A percentile compares a stretch with the other conserved stretches of the same genome.
Conservation (phyloP, 2,113 vertebrate species). For the Rhynchomys soricoides region DNA sequence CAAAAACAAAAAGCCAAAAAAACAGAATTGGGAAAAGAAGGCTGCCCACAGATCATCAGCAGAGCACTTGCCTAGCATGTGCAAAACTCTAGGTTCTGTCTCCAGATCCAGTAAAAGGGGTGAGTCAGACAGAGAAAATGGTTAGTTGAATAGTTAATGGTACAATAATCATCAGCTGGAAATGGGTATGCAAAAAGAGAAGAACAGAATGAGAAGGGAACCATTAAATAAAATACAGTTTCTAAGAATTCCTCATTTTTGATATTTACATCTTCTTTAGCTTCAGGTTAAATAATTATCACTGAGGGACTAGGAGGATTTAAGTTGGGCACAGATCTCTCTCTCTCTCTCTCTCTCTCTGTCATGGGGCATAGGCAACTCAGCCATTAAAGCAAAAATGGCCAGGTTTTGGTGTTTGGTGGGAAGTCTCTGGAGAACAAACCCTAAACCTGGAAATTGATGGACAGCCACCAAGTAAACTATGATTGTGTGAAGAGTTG, state of each 20-base stretch:
- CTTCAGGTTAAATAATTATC: not conserved
- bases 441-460: not conserved
- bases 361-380: not conserved
- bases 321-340: not conserved
- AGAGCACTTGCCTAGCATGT: not conserved
- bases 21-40: not conserved
- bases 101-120: not conserved
- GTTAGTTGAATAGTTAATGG: not conserved
- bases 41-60: not conserved
- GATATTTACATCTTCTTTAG: constrained; percentile 31
- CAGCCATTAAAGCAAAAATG: not conserved
- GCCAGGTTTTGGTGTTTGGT: not conserved
- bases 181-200: not conserved
- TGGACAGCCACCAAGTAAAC: not conserved
- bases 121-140: not conserved
- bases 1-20: not conserved
- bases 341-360: not conserved
- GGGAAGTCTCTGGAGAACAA: not conserved
- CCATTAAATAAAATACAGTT: not conserved
- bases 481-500: not conserved
- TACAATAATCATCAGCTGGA: not conserved
- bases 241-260: not conserved
- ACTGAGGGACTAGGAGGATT: not conserved
- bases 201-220: not conserved
- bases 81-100: not conserved